These are phyloP conservation scores for Eptatretus atami DNA, from an alignment of 2,797 vertebrate species.

Conservation along the genomic window DNA sequence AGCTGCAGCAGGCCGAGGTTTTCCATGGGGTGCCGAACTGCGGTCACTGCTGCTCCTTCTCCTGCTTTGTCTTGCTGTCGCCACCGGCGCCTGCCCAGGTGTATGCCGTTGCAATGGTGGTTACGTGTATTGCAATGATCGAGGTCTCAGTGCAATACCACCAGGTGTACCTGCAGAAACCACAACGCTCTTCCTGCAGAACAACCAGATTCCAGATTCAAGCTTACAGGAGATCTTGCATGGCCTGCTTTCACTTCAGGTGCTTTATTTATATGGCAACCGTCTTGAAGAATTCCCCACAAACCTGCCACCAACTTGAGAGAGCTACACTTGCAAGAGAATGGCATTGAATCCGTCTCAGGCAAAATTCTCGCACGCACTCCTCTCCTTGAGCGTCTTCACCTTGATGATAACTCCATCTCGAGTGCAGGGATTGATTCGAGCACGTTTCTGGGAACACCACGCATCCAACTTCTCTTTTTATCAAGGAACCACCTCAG, in stretches of 20 bases:
- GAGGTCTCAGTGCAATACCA: conserved; percentile 83
- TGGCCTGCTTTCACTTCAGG: conserved; percentile 53
- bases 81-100: conserved; percentile 55
- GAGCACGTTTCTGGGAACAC: conserved; percentile 78
- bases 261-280: conserved; percentile 95
- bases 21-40: neutral
- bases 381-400: conserved; percentile 81
- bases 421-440: conserved; percentile 96
- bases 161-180: conserved; percentile 67
- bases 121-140: conserved; percentile 98
- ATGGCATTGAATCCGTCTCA: conserved; percentile 87
- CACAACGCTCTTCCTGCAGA: conserved; percentile 94
- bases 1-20: too few relatives aligned
- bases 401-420: conserved; percentile 95
- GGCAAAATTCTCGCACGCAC: conserved; percentile 72
- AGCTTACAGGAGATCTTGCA: conserved; percentile 78
- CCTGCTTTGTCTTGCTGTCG: conserved; percentile 1
- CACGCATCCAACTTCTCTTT: conserved; percentile 70
- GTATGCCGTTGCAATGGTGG: conserved; percentile 75
- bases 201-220: conserved; percentile 94
- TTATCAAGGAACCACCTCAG: conserved; percentile 94
- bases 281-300: conserved; percentile 94
- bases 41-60: neutral
- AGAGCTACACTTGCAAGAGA: conserved; percentile 96
- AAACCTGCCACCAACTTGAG: conserved; percentile 70